These are phyloP conservation scores for Piezodorus guildinii DNA, from an alignment of 1,140 invertebrate species.

Conservation along the genomic window DNA sequence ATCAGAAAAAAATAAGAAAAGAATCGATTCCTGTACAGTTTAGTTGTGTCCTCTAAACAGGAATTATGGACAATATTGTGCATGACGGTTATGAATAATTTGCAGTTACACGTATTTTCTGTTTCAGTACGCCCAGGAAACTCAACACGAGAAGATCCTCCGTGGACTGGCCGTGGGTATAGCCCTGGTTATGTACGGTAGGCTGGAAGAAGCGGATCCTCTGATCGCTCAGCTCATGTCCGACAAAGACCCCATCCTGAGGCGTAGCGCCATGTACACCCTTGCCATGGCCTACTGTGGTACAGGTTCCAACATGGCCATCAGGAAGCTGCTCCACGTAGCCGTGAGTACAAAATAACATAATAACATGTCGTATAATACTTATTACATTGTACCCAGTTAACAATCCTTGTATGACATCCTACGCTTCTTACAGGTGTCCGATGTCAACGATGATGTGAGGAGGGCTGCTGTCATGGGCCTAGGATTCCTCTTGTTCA, in stretches of 20 bases:
- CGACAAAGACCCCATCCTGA: conserved; percentile 76
- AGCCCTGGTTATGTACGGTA: conserved; percentile 91
- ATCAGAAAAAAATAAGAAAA: no score
- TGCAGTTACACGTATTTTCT: no score
- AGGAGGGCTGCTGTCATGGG: conserved; percentile 93
- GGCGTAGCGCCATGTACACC: conserved; percentile 93
- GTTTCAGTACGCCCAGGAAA: conserved; percentile 67
- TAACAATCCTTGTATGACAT: not conserved
- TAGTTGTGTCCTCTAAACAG: no score
- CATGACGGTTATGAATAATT: no score
- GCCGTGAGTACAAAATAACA: conserved; percentile 53
- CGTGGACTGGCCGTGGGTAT: conserved; percentile 92
- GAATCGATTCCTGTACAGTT: no score
- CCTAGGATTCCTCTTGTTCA: conserved; percentile 90
- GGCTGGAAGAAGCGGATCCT: conserved; percentile 89
- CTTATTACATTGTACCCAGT: not conserved
- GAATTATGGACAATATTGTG: no score
- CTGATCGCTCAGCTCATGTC: conserved; percentile 77
- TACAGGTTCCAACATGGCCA: conserved; percentile 92
- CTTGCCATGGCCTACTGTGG: conserved; percentile 98
- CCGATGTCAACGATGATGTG: conserved; percentile 98
- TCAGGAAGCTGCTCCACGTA: conserved; percentile 86
- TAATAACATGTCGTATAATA: no score
- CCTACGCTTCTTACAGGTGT: conserved; percentile 33
- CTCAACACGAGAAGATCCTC: conserved; percentile 97